Evolutionary conservation across 2,888 invertebrate genomes (phyloP), one percentile per base, ranked within the genome.

Genomic region (Tigriopus californicus): DNA sequence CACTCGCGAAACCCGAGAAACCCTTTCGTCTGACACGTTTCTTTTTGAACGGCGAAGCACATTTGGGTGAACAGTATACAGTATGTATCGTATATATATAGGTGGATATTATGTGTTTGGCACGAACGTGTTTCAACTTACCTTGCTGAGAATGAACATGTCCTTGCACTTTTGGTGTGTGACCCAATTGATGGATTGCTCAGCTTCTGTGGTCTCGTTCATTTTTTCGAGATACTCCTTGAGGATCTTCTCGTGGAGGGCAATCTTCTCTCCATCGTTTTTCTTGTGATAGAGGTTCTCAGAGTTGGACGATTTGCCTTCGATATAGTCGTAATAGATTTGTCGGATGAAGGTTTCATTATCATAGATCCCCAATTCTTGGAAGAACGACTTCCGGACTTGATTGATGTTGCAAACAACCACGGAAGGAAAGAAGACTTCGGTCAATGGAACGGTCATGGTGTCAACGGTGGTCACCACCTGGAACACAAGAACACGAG

Each of bases 281-380:
- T 25, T 15, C 18, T 40, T 22, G n/a, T 15, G 22, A 10, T 41
- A 15, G 41, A 52, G 18, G 15, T 49, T 58, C 18, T 46, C 47
- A 2, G 49, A 33, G 41, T 52, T 25, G 12, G 24, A 18, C 13
- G 56, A 25, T 41, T 59, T 59, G 25, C 59, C 59, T n/a, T 49
- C 49, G n/a, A 59, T 59, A 52, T 49, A 59, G 44, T 59, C 59
- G 15, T 25, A 52, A 20, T 59, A 59, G 20, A 59, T 49, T 52
- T 59, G 59, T 18, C 59, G 59, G 15, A 59, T 59, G 24, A 59
- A 59, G 4, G 59, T 59, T 42, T 59, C 59, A 40, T 59, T 59
- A 52, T 59, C 59, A 42, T 59, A 59, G 11, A 59, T 59, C 3
- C 59, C 59, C 41, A 59, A 25, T 22, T 59, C 59, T 24, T 49